A percentile compares a stretch with the other conserved stretches of the same genome.
These are phyloP conservation scores for Drosophila incognita DNA, from an alignment of 2,888 invertebrate genomes.

Conservation along the genomic window DNA sequence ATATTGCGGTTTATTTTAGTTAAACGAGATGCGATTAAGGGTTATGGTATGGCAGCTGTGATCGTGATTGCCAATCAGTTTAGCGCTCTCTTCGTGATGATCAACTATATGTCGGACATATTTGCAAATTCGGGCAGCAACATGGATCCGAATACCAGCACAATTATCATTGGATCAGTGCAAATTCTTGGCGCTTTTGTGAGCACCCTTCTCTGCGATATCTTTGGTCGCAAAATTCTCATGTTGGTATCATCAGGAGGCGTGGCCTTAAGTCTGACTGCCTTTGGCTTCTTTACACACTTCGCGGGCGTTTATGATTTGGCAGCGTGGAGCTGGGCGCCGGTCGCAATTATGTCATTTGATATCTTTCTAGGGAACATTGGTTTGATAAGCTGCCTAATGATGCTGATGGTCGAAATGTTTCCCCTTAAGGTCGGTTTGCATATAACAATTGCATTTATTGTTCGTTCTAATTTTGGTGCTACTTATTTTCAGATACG, in stretches of 20 bases:
- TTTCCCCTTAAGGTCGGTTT: slow-evolving; percentile 80
- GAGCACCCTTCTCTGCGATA: slow-evolving; percentile 79
- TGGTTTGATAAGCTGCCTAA: slow-evolving; percentile 80
- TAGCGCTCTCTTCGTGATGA: slow-evolving; percentile 80
- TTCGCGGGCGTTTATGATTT: slow-evolving; percentile 57
- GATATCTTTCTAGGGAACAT: slow-evolving; percentile 80
- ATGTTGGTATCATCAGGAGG: slow-evolving; percentile 76
- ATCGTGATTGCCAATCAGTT: slow-evolving; percentile 77
- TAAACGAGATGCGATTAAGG: slow-evolving; percentile 66
- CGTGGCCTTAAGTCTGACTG: slow-evolving; percentile 69
- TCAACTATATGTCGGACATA: slow-evolving; percentile 83
- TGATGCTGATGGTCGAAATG: slow-evolving; percentile 82
- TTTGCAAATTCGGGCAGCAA: slow-evolving; percentile 76
- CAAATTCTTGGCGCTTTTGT: slow-evolving; percentile 80
- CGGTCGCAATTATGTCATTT: slow-evolving; percentile 77
- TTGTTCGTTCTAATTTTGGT: neutral
- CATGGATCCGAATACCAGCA: slow-evolving; percentile 79
- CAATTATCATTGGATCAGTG: slow-evolving; percentile 80
- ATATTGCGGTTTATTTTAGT: slow-evolving; percentile 54
- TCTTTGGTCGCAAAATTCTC: slow-evolving; percentile 78
- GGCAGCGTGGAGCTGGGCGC: slow-evolving; percentile 73
- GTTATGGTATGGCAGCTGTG: slow-evolving; percentile 66
- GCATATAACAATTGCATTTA: neutral
- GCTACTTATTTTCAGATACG: slow-evolving; percentile 70
- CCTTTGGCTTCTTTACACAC: slow-evolving; percentile 76